These are phyloP conservation scores for Discoglossus pictus DNA, from an alignment of 2,797 vertebrate species.

Conservation along the genomic window DNA sequence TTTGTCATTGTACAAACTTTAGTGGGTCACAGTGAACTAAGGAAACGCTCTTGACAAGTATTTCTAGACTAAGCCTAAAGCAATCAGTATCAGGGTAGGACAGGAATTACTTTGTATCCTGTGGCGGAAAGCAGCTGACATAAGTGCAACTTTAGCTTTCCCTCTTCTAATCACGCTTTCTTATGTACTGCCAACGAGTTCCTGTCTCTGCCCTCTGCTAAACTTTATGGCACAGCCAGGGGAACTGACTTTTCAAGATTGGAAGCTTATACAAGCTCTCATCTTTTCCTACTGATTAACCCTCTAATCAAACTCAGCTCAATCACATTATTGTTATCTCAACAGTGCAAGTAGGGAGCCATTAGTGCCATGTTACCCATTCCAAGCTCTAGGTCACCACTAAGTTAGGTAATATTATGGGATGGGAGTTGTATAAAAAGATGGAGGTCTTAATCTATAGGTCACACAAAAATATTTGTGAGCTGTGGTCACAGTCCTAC, in stretches of 20 bases:
- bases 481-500: too few species aligned
- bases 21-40: constrained; percentile 69
- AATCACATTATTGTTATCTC: constrained; percentile 53
- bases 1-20: constrained; percentile 65
- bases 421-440: too few species aligned
- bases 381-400: background rate
- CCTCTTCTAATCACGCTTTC: constrained; percentile 73
- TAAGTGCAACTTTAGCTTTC: constrained; percentile 68
- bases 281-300: constrained; percentile 65
- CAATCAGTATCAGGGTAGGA: constrained; percentile 78
- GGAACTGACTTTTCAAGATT: constrained; percentile 65
- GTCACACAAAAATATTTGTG: too few species aligned
- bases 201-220: constrained; percentile 66
- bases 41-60: constrained; percentile 77
- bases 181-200: constrained; percentile 74
- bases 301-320: constrained; percentile 55
- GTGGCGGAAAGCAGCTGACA: constrained; percentile 79
- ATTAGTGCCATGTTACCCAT: background rate
- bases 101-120: constrained; percentile 81
- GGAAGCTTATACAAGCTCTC: constrained; percentile 57
- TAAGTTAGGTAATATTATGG: too few species aligned
- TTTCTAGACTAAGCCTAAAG: constrained; percentile 75
- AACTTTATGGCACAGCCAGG: constrained; percentile 45
- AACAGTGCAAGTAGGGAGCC: too few species aligned
- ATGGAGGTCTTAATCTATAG: too few species aligned